Base-by-base conservation (phyloP, 2,888 invertebrate genomes). In the Mechanitis messenoides region DNA sequence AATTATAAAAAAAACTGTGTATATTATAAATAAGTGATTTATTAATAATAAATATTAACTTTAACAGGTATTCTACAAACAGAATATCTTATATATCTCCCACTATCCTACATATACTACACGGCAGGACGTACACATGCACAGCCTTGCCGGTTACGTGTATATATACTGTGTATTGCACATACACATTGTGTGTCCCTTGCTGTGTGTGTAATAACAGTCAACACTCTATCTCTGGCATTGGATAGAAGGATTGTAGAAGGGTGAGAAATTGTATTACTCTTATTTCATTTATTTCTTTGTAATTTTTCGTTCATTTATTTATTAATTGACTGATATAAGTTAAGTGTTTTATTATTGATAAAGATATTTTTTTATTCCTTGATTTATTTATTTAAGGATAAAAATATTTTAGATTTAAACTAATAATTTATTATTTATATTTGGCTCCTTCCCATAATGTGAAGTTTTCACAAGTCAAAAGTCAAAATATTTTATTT, bases 21-120 rank as follows among this genome's bases (percentile, higher is more conserved):
- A 20, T 20, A 20, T 20, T 20, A 20, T 20, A 20, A 20, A 20
- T 20, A 20, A 20, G 20, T 20, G 20, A 20, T 20, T 20, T 1
- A 20, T 20, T 20, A 1, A 20, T 20, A 20, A 20, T 20, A 20
- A 20, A 20, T 20, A 20, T 20, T 20, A 20, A 20, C 20, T 20
- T 28, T 50, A 60, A 3, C 74, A 84, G 84, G 84, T n/a, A 63
- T 66, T 2, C 72, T 83, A 33, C 76, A 68, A 68, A 69, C 77
- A 2, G 80, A 84, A 66, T 74, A 79, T 64, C 60, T 73, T 33
- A 61, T 70, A 38, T 74, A 73, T 62, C 38, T 71, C n/a, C 77
- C 83, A 3, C 74, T 78, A 12, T 66, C 72, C 33, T 79, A 77
- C 68, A 79, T 85, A 66, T 81, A 80, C 73, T 84, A 71, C 67